Percentiles rank a stretch among this genome's conserved stretches.
Evolutionary conservation across 2,888 invertebrate genomes (phyloP).

Genomic region (Iphiclides podalirius): DNA sequence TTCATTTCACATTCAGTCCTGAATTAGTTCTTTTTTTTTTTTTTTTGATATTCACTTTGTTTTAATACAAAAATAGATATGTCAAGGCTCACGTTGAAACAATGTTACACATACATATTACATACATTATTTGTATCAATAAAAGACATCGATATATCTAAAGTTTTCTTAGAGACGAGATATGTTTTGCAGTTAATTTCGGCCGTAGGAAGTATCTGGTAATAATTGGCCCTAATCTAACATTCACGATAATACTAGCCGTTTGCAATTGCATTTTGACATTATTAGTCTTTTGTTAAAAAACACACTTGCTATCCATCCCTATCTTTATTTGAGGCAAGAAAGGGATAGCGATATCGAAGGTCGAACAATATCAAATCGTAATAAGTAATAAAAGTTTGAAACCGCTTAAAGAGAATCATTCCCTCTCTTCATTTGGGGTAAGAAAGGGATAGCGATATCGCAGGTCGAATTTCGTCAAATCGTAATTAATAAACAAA

Average conservation of each 20-base stretch:
- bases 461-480: too few species aligned
- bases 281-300: neutral
- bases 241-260: slow-evolving; percentile 4
- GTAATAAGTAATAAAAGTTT: too few species aligned
- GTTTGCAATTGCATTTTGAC: slow-evolving; percentile 2
- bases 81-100: slow-evolving; percentile 9
- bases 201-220: slow-evolving; percentile 4
- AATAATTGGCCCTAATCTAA: slow-evolving; percentile 10
- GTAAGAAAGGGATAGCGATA: too few species aligned
- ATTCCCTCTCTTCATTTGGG: too few species aligned
- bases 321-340: neutral
- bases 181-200: slow-evolving; percentile 15
- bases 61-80: slow-evolving; percentile 24
- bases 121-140: slow-evolving; percentile 1
- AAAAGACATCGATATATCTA: slow-evolving; percentile 1
- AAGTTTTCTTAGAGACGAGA: neutral
- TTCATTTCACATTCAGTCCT: neutral
- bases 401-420: too few species aligned
- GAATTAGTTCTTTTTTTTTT: slow-evolving; percentile 6
- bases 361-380: too few species aligned
- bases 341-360: slow-evolving; percentile 11
- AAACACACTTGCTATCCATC: slow-evolving; percentile 4
- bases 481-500: too few species aligned
- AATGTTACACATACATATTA: slow-evolving; percentile 1
- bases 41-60: neutral